These are phyloP conservation scores for Diadegma fenestrale DNA, from an alignment of 2,888 invertebrate species.

Conservation along the genomic window DNA sequence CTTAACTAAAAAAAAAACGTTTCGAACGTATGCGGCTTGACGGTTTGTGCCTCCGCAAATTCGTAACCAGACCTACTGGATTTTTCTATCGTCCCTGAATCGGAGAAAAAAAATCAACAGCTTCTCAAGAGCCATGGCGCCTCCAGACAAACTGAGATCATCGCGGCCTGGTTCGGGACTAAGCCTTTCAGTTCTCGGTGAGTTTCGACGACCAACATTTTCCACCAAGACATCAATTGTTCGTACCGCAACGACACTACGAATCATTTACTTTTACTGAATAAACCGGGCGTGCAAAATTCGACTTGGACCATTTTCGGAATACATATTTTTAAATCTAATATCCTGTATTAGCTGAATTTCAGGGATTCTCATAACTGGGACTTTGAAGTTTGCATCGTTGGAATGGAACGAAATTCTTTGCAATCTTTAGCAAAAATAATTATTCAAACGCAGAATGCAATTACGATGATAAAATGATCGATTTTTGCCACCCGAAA, in stretches of 20 bases:
- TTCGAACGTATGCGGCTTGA: constrained; percentile 30
- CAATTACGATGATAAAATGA: too few species aligned
- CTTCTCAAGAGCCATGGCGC: constrained; percentile 77
- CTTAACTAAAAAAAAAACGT: background rate
- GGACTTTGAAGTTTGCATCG: background rate
- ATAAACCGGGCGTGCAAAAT: background rate
- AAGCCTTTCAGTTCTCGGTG: constrained; percentile 85
- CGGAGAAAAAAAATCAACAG: constrained; percentile 37
- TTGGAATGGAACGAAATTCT: too few species aligned
- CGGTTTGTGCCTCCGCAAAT: constrained; percentile 21
- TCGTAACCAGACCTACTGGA: constrained; percentile 50
- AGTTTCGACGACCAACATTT: constrained; percentile 74
- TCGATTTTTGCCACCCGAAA: too few species aligned
- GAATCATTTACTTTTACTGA: background rate
- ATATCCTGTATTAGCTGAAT: background rate
- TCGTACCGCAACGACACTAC: background rate
- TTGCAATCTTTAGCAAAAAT: too few species aligned
- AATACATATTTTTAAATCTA: background rate
- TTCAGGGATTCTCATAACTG: background rate
- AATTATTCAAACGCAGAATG: too few species aligned
- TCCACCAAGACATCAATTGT: background rate
- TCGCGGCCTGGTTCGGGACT: constrained; percentile 84
- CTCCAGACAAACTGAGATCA: constrained; percentile 81
- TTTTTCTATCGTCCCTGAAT: constrained; percentile 48
- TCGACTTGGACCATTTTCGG: background rate